Evolutionary conservation across 2,113 vertebrate species (phyloP).

Genomic region (Anhinga rufa): DNA sequence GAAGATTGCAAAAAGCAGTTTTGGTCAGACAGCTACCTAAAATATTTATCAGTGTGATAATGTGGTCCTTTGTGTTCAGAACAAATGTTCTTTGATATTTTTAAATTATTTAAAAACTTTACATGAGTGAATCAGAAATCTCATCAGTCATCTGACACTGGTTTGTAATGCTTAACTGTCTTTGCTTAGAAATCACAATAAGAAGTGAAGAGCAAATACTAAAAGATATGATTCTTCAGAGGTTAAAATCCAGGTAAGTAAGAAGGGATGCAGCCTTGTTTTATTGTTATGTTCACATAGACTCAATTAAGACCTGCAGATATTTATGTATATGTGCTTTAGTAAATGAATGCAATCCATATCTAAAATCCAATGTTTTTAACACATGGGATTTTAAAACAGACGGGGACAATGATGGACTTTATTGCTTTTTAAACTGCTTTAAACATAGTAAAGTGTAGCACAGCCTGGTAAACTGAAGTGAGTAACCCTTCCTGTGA

Average conservation of each 20-base stretch:
- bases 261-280: not conserved
- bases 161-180: not conserved
- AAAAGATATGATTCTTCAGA: not conserved
- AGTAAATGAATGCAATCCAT: not conserved
- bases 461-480: not conserved
- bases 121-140: not conserved
- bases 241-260: not conserved
- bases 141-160: not conserved
- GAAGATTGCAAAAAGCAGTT: not conserved
- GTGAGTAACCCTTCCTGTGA: not conserved
- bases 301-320: not conserved
- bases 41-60: not conserved
- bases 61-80: not conserved
- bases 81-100: not conserved
- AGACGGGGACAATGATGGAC: not conserved
- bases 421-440: not conserved
- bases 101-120: not conserved
- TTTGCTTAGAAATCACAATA: not conserved
- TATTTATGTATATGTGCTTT: not conserved
- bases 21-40: not conserved
- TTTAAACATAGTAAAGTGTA: not conserved
- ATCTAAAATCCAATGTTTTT: not conserved
- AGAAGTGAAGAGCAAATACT: not conserved
- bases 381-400: not conserved
- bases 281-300: not conserved